Conservation (phyloP, 1,140 invertebrate genomes). For the Lutraria rhynchaena region DNA sequence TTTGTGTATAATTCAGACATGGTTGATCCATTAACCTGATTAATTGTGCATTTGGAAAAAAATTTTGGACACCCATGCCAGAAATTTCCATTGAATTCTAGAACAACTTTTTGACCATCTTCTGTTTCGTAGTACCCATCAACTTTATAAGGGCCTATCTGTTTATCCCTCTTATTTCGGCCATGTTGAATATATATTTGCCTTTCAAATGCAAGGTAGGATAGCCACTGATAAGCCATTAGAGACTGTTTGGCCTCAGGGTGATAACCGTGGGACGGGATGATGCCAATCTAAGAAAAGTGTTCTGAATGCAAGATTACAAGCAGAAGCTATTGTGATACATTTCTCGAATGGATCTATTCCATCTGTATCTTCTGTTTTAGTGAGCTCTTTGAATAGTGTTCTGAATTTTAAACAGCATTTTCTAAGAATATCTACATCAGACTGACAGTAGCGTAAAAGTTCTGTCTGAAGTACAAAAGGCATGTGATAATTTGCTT, state of each 20-base stretch:
- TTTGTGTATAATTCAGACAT: slow-evolving; percentile 48
- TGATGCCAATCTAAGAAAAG: slow-evolving; percentile 47
- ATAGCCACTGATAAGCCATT: slow-evolving; percentile 3
- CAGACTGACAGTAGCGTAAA: slow-evolving; percentile 32
- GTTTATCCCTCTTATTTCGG: slow-evolving; percentile 30
- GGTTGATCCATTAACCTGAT: slow-evolving; percentile 14
- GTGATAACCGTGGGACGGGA: slow-evolving; percentile 11
- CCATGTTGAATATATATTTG: slow-evolving; percentile 44
- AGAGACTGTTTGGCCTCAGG: slow-evolving; percentile 1
- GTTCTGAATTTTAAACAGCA: slow-evolving; percentile 25
- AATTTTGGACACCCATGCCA: slow-evolving; percentile 66
- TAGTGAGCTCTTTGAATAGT: slow-evolving; percentile 26
- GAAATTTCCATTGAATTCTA: slow-evolving; percentile 58
- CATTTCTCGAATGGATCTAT: slow-evolving; percentile 34
- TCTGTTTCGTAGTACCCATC: slow-evolving; percentile 43
- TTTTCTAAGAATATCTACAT: slow-evolving; percentile 53
- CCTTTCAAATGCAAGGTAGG: neutral
- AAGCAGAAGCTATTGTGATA: slow-evolving; percentile 16
- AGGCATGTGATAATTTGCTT: neutral
- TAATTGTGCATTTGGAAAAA: slow-evolving; percentile 24
- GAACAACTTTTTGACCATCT: slow-evolving; percentile 12
- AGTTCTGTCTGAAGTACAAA: slow-evolving; percentile 35
- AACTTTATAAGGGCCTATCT: slow-evolving; percentile 36
- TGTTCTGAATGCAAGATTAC: slow-evolving; percentile 5
- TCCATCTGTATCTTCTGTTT: neutral